Conservation (phyloP, 1,140 invertebrate species). For the Brachionus sp. region DNA sequence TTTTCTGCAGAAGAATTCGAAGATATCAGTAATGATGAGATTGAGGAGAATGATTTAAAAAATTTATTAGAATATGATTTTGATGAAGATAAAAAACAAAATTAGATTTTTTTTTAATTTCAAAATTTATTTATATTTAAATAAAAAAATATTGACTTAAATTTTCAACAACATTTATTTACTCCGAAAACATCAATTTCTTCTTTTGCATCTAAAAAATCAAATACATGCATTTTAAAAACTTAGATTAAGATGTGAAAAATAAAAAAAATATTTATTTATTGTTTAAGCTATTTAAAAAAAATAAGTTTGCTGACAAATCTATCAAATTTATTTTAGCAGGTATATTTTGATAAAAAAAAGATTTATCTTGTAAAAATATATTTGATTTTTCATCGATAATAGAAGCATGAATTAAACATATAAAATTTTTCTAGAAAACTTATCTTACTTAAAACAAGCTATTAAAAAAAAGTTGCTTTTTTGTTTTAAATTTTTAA, state of each 20-base stretch:
- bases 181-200: neutral
- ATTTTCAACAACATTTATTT: conserved; percentile 14
- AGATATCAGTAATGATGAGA: neutral
- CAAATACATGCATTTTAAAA: neutral
- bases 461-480: too few species aligned
- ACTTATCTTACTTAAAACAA: too few species aligned
- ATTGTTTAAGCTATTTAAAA: neutral
- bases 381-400: too few species aligned
- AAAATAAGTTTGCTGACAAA: neutral
- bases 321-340: neutral
- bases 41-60: neutral
- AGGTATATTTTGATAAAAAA: neutral
- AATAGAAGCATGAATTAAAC: too few species aligned
- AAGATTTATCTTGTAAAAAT: neutral
- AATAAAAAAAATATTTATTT: neutral
- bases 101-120: neutral
- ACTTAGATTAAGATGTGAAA: too few species aligned
- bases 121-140: neutral
- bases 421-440: too few species aligned
- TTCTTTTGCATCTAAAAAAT: neutral
- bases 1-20: neutral
- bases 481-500: too few species aligned
- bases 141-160: neutral
- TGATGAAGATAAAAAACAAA: neutral
- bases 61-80: neutral